phyloP scores from a whole-genome alignment of 2,113 vertebrate species.

The Brachypodius melanocephalos region DNA sequence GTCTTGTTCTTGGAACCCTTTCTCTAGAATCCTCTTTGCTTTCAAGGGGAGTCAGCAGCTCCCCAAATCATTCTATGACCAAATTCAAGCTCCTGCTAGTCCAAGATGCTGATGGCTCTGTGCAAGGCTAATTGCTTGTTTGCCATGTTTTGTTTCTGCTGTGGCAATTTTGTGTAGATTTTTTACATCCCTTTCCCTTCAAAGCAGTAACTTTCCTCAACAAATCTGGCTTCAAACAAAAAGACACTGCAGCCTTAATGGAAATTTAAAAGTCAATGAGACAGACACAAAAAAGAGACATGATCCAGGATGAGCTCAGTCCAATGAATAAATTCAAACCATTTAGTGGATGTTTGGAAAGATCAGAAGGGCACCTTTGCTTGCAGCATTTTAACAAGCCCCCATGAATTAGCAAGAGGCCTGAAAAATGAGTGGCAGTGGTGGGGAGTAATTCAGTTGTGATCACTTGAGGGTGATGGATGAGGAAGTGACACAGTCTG shows the following conservation, averaged over 20 bases:
- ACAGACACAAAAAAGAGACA: slow-evolving; percentile 51
- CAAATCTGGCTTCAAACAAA: slow-evolving; percentile 55
- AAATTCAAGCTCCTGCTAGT: not conserved
- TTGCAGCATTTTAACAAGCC: slow-evolving; percentile 72
- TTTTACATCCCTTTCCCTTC: not conserved
- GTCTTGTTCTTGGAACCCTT: not conserved
- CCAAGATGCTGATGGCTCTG: not conserved
- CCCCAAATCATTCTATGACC: not conserved
- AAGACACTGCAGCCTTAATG: slow-evolving; percentile 52
- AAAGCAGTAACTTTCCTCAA: slow-evolving; percentile 30
- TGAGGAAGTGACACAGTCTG: slow-evolving; percentile 77
- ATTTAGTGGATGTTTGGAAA: slow-evolving; percentile 71
- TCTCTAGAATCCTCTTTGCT: not conserved
- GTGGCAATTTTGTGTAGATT: not conserved
- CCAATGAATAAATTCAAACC: slow-evolving; percentile 74
- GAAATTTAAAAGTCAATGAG: slow-evolving; percentile 75
- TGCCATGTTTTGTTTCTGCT: not conserved
- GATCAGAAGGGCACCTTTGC: slow-evolving; percentile 74
- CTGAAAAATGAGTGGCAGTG: slow-evolving; percentile 72
- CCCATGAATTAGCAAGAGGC: slow-evolving; percentile 61
- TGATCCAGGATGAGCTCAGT: slow-evolving; percentile 63
- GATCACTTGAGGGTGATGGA: slow-evolving; percentile 79
- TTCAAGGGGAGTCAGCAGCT: not conserved
- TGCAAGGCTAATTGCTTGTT: not conserved
- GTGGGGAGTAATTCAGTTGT: slow-evolving; percentile 68